Base-by-base conservation (phyloP, 1,140 invertebrate species). In the Brachionus rotundiformis region DNA sequence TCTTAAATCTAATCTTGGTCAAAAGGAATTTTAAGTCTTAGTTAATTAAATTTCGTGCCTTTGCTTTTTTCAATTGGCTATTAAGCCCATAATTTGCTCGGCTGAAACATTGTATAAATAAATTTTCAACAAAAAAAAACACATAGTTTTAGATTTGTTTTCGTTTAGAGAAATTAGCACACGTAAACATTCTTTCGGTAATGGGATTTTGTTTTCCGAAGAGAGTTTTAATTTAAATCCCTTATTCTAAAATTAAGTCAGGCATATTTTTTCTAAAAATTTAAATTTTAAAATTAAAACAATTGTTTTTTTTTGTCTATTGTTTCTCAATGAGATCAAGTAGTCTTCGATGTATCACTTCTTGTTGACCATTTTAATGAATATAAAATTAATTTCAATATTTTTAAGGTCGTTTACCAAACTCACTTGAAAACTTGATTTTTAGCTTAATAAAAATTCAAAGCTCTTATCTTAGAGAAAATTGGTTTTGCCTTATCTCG, bases 1-100 rank as follows among this genome's bases (percentile, higher is more conserved):
- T 54, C 47, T 54, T 54, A 65, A 65, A 13, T 31, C 29, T 65
- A 65, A 65, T 33, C 61, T 65, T 33, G 31, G 61, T 65, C 31
- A 65, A 65, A 65, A 73, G 36, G 36, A 73, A 73, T 73, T 73
- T 73, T 73, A 73, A 73, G 68, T 73, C 36, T 73, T 44, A 44
- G 36, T 73, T 73, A 73, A 73, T 73, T 73, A 39, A 73, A 44
- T 73, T 73, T 73, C 36, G 36, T 73, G 68, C 29, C 41, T 33
- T 8, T 68, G 29, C 25, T 29, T 29, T 29, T 63, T 63, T 63
- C 61, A 27, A 63, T 63, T 63, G 61, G 8, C 29, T 11, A 68
- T 68, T 36, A 36, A 33, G 6, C 63, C 36, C 29, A 68, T 68
- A 68, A 68, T 36, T 33, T 29, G 25, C 27, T 36, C 16, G 63